Evolutionary conservation across 2,113 vertebrate genomes (phyloP).

Genomic region (Euleptes europaea): DNA sequence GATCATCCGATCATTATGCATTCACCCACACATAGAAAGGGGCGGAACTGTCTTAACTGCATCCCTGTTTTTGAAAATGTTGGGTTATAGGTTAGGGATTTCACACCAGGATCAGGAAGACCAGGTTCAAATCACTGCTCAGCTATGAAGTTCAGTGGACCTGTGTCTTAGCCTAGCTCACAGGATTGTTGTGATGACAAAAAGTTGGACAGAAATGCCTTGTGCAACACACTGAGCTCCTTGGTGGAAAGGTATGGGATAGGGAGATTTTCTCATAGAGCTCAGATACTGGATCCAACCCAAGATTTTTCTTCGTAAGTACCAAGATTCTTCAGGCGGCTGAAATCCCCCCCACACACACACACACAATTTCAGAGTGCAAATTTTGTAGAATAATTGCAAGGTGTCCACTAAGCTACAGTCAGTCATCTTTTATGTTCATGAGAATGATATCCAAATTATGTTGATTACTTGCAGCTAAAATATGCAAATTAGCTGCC

Average conservation of each 20-base stretch:
- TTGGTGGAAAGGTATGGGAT: no score
- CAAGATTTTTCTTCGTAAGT: neutral
- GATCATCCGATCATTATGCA: neutral
- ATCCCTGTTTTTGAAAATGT: neutral
- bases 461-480: conserved; percentile 31
- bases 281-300: no score
- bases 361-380: neutral
- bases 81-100: neutral
- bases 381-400: conserved; percentile 7
- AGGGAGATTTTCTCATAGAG: no score
- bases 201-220: no score
- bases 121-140: no score
- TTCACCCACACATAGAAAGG: neutral
- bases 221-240: no score
- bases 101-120: no score
- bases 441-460: conserved; percentile 24
- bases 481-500: conserved; percentile 20
- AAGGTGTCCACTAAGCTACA: conserved; percentile 6
- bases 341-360: neutral
- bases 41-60: neutral
- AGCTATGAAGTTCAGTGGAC: no score
- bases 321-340: neutral
- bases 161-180: no score
- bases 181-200: no score
- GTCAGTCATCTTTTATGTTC: neutral